Base-by-base conservation (phyloP, 1,140 invertebrate genomes). In the Agrypnia vestita region DNA sequence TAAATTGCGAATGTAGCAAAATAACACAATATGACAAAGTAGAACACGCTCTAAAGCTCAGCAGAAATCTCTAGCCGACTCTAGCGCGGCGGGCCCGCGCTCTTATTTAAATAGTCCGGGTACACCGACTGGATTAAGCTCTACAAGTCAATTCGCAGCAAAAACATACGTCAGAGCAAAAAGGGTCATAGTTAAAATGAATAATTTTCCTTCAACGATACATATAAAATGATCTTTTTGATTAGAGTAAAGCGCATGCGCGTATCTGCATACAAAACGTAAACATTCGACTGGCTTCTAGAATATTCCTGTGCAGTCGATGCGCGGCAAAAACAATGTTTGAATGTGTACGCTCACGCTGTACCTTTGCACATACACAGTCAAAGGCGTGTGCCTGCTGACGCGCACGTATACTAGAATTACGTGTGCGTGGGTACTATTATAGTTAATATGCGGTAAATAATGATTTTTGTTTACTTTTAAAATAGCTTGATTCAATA, bases 31-130 rank as follows among this genome's bases (percentile, higher is more conserved):
- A n/a, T 13, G 11, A 62, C 9, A 11, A 64, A n/a, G n/a, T n/a
- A 64, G 13, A 7, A 0, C 8, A 4, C 6, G 25, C 25, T 35
- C 6, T 35, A 6, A 35, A 1, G 6, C 13, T 13, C 59, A 13
- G 7, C 0, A 44, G 6, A 44, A 12, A 25, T 13, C 12, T 19
- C 25, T 21, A 1, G 1, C 12, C 21, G 21, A 56, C 8, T 56
- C 15, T 35, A 25, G 15, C 43, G 44, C 44, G n/a, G 10, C 1
- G 11, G 44, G 17, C 46, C 7, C 64, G 64, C 64, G 64, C 43
- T 46, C n/a, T 69, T 17, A 21, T 69, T 69, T 69, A 69, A 69
- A 69, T 69, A 69, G n/a, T 35, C 15, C 64, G 43, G 43, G 46
- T 69, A 15, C 46, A 19, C 6, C 1, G 25, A 35, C 25, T 35